Evolutionary conservation across 2,113 vertebrate genomes (phyloP), one percentile per base, ranked within the genome.

Genomic region (Cochlearius cochlearius): DNA sequence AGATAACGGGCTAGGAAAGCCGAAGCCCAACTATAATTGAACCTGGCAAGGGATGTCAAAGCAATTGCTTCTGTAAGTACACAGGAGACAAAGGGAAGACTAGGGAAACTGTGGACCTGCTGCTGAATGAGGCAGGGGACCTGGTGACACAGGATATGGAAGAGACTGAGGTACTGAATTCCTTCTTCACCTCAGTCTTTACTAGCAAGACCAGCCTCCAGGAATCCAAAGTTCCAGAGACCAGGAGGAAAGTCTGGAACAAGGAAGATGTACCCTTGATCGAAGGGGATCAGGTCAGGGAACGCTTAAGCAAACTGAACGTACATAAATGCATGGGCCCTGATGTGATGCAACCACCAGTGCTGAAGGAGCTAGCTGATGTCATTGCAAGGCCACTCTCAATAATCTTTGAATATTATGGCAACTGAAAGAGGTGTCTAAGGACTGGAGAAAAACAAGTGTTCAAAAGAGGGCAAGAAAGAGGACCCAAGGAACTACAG

Each of bases 311-410:
- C 19, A 41, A 85, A 72, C 36, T 14, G 10, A 34, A 75, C 27
- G 10, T 21, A 43, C 1, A 22, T 38, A 66, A 80, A 80, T 10
- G 19, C 5, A 3, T 0, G 0, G 8, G 36, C 25, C 14, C 29
- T 38, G 29, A 77, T 22, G 4, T 6, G 32, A 60, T 30, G 21
- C 39, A 66, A 9, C 29, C 29, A 71, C 11, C 9, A 39, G 23
- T 55, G 55, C 38, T 52, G 41, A 93, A 50, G 15, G 15, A 71
- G n/a, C 23, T 86, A 43, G 10, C 15, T 38, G 26, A 81, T 25
- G 23, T 13, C 41, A 58, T 7, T 59, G 52, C 41, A 81, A 47
- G 9, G 52, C 14, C 50, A 64, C 36, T 36, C 52, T 26, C 45
- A 45, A 29, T 13, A 14, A 52, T 9, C 30, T 74, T 1, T 50